Evolutionary conservation across 23 tunicate genomes (phyloP).

Genomic region (Styela clava): DNA sequence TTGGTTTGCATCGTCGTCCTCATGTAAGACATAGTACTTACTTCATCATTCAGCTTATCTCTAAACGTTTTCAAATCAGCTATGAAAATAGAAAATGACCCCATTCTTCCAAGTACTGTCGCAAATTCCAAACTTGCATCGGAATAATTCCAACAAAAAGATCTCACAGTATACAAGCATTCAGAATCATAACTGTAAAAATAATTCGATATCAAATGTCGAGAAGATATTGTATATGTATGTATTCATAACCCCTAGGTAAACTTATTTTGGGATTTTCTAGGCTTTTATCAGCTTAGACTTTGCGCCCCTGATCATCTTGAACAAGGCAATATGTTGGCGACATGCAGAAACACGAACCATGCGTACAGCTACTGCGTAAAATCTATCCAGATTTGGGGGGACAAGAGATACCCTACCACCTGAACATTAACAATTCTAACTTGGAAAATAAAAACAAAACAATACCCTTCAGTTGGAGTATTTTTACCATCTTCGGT

Average conservation of each 20-base stretch:
- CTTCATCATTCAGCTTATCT: slow-evolving; percentile 1
- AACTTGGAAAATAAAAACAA: slow-evolving; percentile 6
- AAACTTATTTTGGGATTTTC: no score
- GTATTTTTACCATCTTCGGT: slow-evolving; percentile 38
- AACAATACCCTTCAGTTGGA: slow-evolving; percentile 4
- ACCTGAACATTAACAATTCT: slow-evolving; percentile 36
- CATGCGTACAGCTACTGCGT: no score
- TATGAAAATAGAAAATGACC: slow-evolving; percentile 28
- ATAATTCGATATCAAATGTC: neutral
- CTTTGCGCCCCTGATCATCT: no score
- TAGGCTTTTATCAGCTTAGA: no score
- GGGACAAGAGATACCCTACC: slow-evolving; percentile 10
- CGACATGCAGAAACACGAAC: no score
- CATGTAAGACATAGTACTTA: no score
- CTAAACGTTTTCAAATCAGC: slow-evolving; percentile 35
- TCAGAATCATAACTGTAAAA: slow-evolving; percentile 38
- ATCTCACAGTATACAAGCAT: slow-evolving; percentile 25
- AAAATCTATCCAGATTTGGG: no score
- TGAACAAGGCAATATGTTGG: no score
- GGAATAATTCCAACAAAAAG: slow-evolving; percentile 50
- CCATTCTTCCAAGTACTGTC: slow-evolving; percentile 37
- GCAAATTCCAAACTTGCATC: slow-evolving; percentile 44
- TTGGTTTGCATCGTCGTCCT: no score
- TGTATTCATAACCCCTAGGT: no score
- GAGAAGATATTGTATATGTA: no score